Percentiles rank a stretch among this genome's conserved stretches.
phyloP scores from a whole-genome alignment of 2,888 invertebrate genomes.

The Criorhina ranunculi region DNA sequence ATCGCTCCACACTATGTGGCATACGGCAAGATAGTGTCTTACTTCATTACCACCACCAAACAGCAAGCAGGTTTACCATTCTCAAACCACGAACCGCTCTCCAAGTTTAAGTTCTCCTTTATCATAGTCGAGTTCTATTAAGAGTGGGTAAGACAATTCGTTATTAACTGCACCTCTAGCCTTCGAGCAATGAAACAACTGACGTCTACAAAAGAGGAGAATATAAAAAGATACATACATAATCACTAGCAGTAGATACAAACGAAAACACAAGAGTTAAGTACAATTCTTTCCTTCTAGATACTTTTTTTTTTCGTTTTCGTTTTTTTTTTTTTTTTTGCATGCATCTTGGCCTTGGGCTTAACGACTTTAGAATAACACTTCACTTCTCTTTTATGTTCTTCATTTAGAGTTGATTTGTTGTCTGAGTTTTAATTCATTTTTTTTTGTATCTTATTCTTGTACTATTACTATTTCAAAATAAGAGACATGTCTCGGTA shows the following conservation, averaged over 20 bases:
- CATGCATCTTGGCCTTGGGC: conserved; percentile 77
- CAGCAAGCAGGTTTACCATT: conserved; percentile 43
- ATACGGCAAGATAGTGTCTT: conserved; percentile 11
- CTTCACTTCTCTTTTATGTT: conserved; percentile 73
- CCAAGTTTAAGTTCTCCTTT: conserved; percentile 64
- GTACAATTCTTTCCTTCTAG: conserved; percentile 71
- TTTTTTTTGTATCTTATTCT: conserved; percentile 15
- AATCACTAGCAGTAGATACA: conserved; percentile 55
- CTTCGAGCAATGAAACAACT: conserved; percentile 71
- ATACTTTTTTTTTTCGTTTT: conserved; percentile 44
- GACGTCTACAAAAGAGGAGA: conserved; percentile 61
- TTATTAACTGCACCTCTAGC: conserved; percentile 77
- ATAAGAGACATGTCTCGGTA: conserved; percentile 55
- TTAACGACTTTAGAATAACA: conserved; percentile 76
- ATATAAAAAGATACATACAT: conserved; percentile 35
- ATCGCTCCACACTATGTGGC: conserved; percentile 22
- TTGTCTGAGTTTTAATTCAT: conserved; percentile 38
- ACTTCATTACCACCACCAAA: conserved; percentile 21
- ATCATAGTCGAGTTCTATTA: conserved; percentile 68
- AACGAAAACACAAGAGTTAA: conserved; percentile 53
- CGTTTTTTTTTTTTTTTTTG: conserved; percentile 52
- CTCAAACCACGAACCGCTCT: conserved; percentile 29
- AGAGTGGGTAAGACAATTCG: conserved; percentile 71
- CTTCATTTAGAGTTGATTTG: conserved; percentile 74
- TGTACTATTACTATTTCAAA: conserved; percentile 38